Base-by-base conservation (phyloP, 2,113 vertebrate species). In the Rhombomys opimus region DNA sequence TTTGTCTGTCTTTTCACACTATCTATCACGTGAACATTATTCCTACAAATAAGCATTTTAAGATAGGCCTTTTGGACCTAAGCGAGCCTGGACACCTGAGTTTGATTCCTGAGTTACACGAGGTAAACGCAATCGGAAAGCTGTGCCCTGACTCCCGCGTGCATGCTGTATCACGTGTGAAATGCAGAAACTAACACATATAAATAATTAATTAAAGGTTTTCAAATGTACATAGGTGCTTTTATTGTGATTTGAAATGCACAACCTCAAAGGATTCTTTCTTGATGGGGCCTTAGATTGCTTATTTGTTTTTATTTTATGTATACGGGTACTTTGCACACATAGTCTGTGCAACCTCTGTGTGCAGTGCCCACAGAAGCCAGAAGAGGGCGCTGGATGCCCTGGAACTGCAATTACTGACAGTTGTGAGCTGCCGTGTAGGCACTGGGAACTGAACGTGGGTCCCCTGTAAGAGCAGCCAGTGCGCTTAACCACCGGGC, bases 211-310 rank as follows among this genome's bases (percentile, higher is more conserved):
- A 30, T 20, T 14, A 15, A 25, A 82, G 4, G 20, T 61, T 82
- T 61, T 61, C 61, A 61, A 38, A 41, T 85, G 57, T 63, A 63
- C 25, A 17, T 63, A 63, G 20, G 61, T 38, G n/a, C 7, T 93
- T 86, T 89, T 82, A 95, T 87, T 93, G 87, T 41, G 63, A 96
- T 84, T 38, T 91, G 68, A 92, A 93, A 94, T 73, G 75, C 4
- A 65, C 82, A 93, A 82, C 54, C 93, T 67, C 32, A 54, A 94
- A 63, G 0, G 0, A 30, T 68, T 80, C 63, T 72, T 68, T 80
- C 63, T 72, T 93, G 35, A 13, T 59, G 80, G 70, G 46, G 93
- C 27, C 41, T 76, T 57, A 50, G 2, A 82, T 82, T 75, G 90
- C 76, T 70, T 89, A 73, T 50, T 76, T 76, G 7, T 76, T 76